phyloP scores from a whole-genome alignment of 53 echinoderm and acorn worm genomes.

The Echinometra lucunter region DNA sequence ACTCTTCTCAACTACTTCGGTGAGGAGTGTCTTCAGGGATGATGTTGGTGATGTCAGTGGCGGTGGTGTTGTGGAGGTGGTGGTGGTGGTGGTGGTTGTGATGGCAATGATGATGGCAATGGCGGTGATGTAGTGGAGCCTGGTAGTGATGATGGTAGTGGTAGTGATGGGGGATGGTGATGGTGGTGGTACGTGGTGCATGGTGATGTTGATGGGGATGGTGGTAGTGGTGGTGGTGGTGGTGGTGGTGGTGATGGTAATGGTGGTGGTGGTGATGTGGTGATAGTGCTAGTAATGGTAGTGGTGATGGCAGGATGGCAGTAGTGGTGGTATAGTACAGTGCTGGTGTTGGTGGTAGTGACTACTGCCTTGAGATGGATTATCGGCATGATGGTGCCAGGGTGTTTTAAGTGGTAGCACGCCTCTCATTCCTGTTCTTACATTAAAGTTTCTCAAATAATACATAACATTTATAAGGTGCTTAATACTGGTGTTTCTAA shows the following conservation, averaged over 20 bases:
- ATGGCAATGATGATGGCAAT: neutral
- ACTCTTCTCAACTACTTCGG: conserved; percentile 87
- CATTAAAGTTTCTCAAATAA: no score
- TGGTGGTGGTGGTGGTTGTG: neutral
- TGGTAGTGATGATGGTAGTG: neutral
- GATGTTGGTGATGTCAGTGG: neutral
- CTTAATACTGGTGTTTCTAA: no score
- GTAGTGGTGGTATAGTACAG: no score
- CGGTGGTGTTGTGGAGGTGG: neutral
- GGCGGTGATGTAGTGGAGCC: neutral
- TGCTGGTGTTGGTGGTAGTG: neutral
- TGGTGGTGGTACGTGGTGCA: neutral
- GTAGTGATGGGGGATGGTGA: neutral
- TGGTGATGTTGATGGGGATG: neutral
- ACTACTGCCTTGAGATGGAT: neutral
- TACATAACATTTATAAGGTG: no score
- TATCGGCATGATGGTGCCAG: neutral
- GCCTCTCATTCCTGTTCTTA: no score
- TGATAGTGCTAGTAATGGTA: neutral
- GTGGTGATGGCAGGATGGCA: neutral
- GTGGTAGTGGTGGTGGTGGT: neutral
- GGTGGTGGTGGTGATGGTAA: neutral
- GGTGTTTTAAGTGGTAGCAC: neutral
- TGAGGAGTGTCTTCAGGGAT: conserved; percentile 39
- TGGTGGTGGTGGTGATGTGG: neutral